Evolutionary conservation across 1,140 invertebrate species (phyloP), one percentile per base, ranked within the genome.

Genomic region (Aleiodes sp.): DNA sequence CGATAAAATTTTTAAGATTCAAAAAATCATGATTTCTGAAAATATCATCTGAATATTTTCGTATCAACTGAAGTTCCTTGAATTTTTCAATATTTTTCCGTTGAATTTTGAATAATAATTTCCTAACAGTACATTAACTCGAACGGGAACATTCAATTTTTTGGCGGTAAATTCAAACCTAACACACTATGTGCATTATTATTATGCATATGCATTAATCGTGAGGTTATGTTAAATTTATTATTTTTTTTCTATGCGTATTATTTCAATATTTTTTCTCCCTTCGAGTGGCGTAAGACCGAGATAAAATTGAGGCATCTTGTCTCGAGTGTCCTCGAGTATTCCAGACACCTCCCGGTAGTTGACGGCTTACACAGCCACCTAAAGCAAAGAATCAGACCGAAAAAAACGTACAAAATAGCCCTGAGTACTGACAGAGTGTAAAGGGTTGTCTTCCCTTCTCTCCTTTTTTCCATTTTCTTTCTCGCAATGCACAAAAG

Each of bases 371-470:
- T 52, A 21, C 46, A 52, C 46, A 52, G 21, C 7, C 16, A 12
- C 10, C 6, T 12, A 24, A 24, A 24, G 7, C 10, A 52, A 52
- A 52, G 9, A 24, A 21, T 16, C 6, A 52, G 19, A 52, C 19
- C 4, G 26, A 24, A 52, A 52, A 46, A 46, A 46, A 46, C 8
- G 26, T 1, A 52, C 26, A 21, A 52, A 52, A 52, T 43, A 43
- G 39, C 46, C 46, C 14, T 52, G 46, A 52, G 46, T 52, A 21
- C 19, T 24, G 46, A 52, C 46, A 52, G 46, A 52, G 46, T 52
- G 46, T 52, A 52, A 52, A 52, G 46, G 21, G 6, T 16, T 46
- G n/a, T n/a, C n/a, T n/a, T n/a, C n/a, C n/a, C n/a, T n/a, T n/a
- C n/a, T n/a, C n/a, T n/a, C n/a, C 24, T 46, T 46, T 46, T 21